Conservation (phyloP, 1,140 invertebrate species). For the Ostrea edulis region DNA sequence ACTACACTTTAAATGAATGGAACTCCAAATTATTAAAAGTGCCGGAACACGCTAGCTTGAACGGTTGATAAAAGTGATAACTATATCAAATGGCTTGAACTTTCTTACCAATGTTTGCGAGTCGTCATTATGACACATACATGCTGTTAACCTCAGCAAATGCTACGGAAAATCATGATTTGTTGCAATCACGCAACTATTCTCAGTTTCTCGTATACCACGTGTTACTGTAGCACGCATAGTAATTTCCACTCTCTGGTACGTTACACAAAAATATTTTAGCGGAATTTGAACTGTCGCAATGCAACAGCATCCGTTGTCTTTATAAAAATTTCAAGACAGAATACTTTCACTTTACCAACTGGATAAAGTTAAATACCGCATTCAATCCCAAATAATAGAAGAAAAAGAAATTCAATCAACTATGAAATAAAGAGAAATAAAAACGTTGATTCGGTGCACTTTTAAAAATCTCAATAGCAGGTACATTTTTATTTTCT, state of each 20-base stretch:
- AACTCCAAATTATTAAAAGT: slow-evolving; percentile 21
- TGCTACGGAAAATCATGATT: slow-evolving; percentile 23
- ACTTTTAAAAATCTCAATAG: background rate
- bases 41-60: slow-evolving; percentile 4
- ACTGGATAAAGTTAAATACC: background rate
- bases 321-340: background rate
- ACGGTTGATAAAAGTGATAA: slow-evolving; percentile 32
- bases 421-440: background rate
- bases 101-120: slow-evolving; percentile 37
- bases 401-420: background rate
- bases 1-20: slow-evolving; percentile 2
- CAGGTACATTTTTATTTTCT: background rate
- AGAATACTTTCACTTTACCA: background rate
- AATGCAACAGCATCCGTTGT: background rate
- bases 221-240: slow-evolving; percentile 31
- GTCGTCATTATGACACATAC: slow-evolving; percentile 34
- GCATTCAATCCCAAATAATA: background rate
- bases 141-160: slow-evolving; percentile 25
- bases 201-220: slow-evolving; percentile 10
- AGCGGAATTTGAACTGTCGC: slow-evolving; percentile 28
- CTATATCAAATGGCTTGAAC: slow-evolving; percentile 37
- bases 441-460: background rate
- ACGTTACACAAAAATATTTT: slow-evolving; percentile 24
- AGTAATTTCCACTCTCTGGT: slow-evolving; percentile 19
- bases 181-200: slow-evolving; percentile 24